phyloP scores from a whole-genome alignment of 2,113 vertebrate species.

The Buteo buteo region DNA sequence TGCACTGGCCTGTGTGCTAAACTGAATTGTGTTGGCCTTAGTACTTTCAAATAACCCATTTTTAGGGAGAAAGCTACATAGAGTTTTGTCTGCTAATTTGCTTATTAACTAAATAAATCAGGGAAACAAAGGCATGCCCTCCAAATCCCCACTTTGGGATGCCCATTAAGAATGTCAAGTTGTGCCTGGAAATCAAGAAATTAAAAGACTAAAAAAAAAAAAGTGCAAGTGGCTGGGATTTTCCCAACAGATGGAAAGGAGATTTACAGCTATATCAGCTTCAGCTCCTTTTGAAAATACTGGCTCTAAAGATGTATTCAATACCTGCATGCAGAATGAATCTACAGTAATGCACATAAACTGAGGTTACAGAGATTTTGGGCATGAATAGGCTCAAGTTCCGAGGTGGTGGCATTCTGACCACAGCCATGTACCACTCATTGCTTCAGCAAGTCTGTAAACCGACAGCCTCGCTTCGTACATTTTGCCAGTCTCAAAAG shows the following conservation, averaged over 20 bases:
- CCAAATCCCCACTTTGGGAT: not conserved
- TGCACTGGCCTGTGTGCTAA: not conserved
- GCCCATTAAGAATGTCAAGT: not conserved
- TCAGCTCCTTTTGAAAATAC: not conserved
- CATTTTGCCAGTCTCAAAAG: not conserved
- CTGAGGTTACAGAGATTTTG: not conserved
- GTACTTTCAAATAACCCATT: not conserved
- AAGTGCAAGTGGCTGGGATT: not conserved
- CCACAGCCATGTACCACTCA: not conserved
- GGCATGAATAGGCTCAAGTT: not conserved
- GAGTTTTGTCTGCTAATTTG: not conserved
- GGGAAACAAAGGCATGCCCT: not conserved
- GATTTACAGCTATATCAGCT: not conserved
- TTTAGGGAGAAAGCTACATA: not conserved
- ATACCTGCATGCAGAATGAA: not conserved
- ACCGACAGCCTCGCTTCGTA: not conserved
- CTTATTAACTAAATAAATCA: not conserved
- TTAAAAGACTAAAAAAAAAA: not conserved
- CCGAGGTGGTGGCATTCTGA: not conserved
- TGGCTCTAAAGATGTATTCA: not conserved
- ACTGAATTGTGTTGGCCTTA: not conserved
- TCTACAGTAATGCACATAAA: not conserved
- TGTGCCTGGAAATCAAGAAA: not conserved
- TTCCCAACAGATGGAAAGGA: not conserved
- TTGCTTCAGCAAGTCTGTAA: not conserved